Evolutionary conservation across 2,888 invertebrate genomes (phyloP).

Genomic region (Drosophila kanekoi): DNA sequence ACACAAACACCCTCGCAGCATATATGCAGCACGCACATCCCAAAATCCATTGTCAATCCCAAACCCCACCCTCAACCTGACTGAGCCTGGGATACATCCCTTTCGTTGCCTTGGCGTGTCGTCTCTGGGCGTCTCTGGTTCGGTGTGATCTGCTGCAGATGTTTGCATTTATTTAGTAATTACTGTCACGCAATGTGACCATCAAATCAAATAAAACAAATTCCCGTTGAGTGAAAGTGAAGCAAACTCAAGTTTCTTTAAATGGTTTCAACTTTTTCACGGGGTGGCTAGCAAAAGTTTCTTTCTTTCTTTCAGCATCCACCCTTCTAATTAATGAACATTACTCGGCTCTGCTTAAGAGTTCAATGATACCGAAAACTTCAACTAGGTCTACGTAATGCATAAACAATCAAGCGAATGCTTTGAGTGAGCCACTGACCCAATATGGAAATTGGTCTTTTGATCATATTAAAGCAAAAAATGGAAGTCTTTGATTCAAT

Average conservation of each 20-base stretch:
- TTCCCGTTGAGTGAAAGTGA: conserved; percentile 47
- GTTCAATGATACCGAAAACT: conserved; percentile 29
- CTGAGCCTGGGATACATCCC: conserved; percentile 20
- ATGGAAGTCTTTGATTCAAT: too few species aligned
- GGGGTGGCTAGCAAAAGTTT: conserved; percentile 20
- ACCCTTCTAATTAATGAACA: conserved; percentile 54
- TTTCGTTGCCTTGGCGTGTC: conserved; percentile 36
- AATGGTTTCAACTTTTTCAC: conserved; percentile 28
- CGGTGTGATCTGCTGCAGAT: conserved; percentile 81
- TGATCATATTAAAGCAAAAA: too few species aligned
- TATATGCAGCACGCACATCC: conserved; percentile 48
- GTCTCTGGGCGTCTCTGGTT: conserved; percentile 33
- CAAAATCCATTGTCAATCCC: conserved; percentile 1
- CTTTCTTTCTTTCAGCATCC: background rate
- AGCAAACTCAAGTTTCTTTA: conserved; percentile 34
- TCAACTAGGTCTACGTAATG: conserved; percentile 27
- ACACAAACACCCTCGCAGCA: conserved; percentile 23
- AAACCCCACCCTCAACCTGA: background rate
- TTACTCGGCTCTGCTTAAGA: conserved; percentile 14
- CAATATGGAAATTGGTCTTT: background rate
- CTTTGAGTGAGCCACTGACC: conserved; percentile 23
- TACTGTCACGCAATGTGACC: conserved; percentile 84
- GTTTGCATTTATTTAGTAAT: conserved; percentile 84
- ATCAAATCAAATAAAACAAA: conserved; percentile 78
- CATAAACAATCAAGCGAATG: conserved; percentile 38